phyloP scores from a whole-genome alignment of 1,140 invertebrate genomes.

The Pseudomyrmex flavicornis region DNA sequence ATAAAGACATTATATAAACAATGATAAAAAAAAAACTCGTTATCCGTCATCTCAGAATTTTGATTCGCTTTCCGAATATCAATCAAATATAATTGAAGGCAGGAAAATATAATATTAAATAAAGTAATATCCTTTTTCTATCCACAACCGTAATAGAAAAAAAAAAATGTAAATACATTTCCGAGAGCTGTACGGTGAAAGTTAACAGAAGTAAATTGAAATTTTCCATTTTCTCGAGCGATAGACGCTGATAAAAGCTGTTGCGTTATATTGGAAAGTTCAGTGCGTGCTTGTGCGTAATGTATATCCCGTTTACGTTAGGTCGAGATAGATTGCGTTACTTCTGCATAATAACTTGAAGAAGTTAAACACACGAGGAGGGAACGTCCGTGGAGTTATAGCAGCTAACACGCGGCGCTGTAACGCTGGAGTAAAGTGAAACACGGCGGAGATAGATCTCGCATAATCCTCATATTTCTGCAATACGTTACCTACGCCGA shows the following conservation, averaged over 20 bases:
- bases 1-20: not conserved
- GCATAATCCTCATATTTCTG: constrained; percentile 60
- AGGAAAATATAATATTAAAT: not conserved
- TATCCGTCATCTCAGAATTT: not conserved
- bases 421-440: constrained; percentile 51
- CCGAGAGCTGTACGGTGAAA: not conserved
- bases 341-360: constrained; percentile 58
- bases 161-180: not conserved
- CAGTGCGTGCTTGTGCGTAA: constrained; percentile 53
- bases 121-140: too few relatives aligned
- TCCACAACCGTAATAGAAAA: not conserved
- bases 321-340: constrained; percentile 56
- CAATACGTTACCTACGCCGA: constrained; percentile 45
- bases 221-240: not conserved
- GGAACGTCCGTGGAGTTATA: constrained; percentile 51
- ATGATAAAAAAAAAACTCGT: too few relatives aligned
- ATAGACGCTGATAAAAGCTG: constrained; percentile 30
- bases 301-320: constrained; percentile 50
- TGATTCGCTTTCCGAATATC: not conserved
- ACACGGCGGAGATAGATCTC: constrained; percentile 61
- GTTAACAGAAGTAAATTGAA: constrained; percentile 25
- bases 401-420: constrained; percentile 44
- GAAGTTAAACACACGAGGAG: constrained; percentile 56
- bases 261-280: constrained; percentile 16
- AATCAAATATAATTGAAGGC: not conserved